Evolutionary conservation across 2,888 invertebrate species (phyloP), one percentile per base, ranked within the genome.

Genomic region (Cylloceria caligata): DNA sequence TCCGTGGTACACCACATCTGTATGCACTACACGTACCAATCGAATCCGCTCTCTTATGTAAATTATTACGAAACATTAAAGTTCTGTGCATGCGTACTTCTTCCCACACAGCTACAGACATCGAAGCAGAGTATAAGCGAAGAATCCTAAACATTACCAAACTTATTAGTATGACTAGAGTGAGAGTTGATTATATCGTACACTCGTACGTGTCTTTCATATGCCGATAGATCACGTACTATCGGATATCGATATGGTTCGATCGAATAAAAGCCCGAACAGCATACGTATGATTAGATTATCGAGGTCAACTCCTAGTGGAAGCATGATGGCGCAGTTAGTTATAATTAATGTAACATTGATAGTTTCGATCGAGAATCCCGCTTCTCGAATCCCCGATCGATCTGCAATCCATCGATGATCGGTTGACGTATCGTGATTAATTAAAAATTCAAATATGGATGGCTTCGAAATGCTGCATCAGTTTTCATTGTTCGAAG

Each of bases 401-500:
- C 65, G 57, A 16, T 36, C 19, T 5, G 16, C 34, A n/a, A n/a
- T 16, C 7, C 13, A 42, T 34, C 79, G 69, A 69, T 60, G 47
- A 71, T 69, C 65, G 64, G 71, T 69, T 36, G 30, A 7, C 11
- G 16, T 16, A 39, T 45, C 24, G 52, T 4, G 55, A 2, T 11
- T 3, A 34, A 69, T 60, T 39, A 71, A 65, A 68, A 62, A 52
- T 72, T 30, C 27, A 19, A 73, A 42, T 67, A 19, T 60, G 7
- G 30, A 0, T 72, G 64, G 9, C 55, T 55, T 80, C 47, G 30
- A 62, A 79, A 34, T 45, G 45, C 65, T 71, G 68, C 75, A 83
- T 83, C 78, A 85, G 78, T 83, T 83, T 80, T 88, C 86, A 42
- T 68, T 76, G 42, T 81, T 76, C 21, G 71, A 67, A 11, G 74